A percentile compares a stretch with the other conserved stretches of the same genome.
Conservation (phyloP, 2,797 vertebrate species). For the Falco cherrug region DNA sequence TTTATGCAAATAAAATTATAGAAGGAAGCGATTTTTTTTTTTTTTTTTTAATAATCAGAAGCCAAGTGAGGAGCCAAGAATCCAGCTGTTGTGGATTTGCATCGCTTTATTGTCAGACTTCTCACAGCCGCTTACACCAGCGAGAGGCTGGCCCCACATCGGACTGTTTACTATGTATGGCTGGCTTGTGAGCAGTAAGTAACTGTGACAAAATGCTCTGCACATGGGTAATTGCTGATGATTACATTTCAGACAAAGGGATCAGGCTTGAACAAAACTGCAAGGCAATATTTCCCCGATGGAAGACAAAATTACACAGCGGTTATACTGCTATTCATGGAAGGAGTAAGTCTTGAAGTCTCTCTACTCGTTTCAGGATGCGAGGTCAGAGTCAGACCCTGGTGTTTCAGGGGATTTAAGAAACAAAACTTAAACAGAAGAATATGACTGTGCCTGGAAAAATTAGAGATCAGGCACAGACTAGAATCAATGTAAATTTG, state of each 20-base stretch:
- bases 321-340: not conserved
- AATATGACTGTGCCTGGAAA: not conserved
- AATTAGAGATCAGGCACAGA: not conserved
- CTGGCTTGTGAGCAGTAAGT: not conserved
- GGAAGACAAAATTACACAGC: not conserved
- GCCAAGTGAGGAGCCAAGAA: not conserved
- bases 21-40: not conserved
- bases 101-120: not conserved
- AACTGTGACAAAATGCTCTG: slow-evolving; percentile 29
- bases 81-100: slow-evolving; percentile 9
- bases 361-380: not conserved
- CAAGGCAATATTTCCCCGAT: not conserved
- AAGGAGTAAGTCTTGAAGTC: not conserved
- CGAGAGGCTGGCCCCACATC: not conserved
- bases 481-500: not conserved
- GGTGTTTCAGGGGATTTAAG: not conserved
- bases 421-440: not conserved
- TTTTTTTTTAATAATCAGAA: not conserved
- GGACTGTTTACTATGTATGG: not conserved
- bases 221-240: slow-evolving; percentile 37
- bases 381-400: not conserved
- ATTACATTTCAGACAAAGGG: slow-evolving; percentile 23
- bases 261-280: not conserved
- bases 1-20: slow-evolving; percentile 39
- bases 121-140: not conserved